Evolutionary conservation across 2,113 vertebrate species (phyloP).

Genomic region (Antechinus stuartii): DNA sequence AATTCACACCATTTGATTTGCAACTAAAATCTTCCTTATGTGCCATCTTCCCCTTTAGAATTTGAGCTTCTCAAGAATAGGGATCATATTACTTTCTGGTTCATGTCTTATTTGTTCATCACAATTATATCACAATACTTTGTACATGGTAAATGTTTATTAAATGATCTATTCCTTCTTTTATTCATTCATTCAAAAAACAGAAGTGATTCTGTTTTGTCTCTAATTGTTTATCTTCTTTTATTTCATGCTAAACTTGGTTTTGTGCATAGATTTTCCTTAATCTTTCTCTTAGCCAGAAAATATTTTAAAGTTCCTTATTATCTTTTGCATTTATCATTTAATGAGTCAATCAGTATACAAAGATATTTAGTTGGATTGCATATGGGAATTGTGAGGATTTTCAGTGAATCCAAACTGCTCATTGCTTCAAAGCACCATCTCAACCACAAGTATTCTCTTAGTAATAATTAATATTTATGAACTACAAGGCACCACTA

Average conservation of each 20-base stretch:
- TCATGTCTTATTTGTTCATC: not conserved
- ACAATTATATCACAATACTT: not conserved
- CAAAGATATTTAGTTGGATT: not conserved
- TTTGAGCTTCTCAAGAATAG: not conserved
- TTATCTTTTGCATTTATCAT: not conserved
- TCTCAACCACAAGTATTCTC: not conserved
- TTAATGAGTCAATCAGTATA: not conserved
- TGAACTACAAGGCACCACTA: not conserved
- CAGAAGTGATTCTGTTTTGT: not conserved
- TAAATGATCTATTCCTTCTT: not conserved
- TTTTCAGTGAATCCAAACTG: not conserved
- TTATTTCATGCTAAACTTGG: not conserved
- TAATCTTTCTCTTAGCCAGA: not conserved
- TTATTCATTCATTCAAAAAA: not conserved
- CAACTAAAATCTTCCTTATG: not conserved
- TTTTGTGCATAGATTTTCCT: not conserved
- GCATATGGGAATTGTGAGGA: not conserved
- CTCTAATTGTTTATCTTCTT: not conserved
- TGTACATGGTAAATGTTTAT: not conserved
- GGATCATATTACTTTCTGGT: not conserved
- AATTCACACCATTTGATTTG: not conserved
- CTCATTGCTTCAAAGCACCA: not conserved
- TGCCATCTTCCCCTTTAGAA: not conserved
- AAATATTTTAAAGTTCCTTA: not conserved
- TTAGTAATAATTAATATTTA: not conserved